A percentile compares a stretch with the other conserved stretches of the same genome.
Conservation (phyloP, 2,888 invertebrate species). For the Drosophila nr. medialis region DNA sequence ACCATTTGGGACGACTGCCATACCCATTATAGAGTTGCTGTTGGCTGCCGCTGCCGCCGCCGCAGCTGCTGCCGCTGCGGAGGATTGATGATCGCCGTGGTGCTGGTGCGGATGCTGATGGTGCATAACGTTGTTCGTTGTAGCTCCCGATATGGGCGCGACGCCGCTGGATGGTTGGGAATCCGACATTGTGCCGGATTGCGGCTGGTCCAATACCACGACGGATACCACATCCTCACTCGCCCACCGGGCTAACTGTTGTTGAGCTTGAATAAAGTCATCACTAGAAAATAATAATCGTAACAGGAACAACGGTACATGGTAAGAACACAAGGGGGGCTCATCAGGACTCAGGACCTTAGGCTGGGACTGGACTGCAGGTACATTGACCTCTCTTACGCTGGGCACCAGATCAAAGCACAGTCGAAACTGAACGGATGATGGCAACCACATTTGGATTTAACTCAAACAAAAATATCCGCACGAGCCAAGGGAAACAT, state of each 20-base stretch:
- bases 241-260: constrained; percentile 97
- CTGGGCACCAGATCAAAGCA: constrained; percentile 25
- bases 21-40: constrained; percentile 80
- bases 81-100: constrained; percentile 84
- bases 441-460: constrained; percentile 1
- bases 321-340: constrained; percentile 81
- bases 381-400: constrained; percentile 18
- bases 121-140: constrained; percentile 85
- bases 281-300: constrained; percentile 96
- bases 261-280: constrained; percentile 99
- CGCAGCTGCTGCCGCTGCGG: constrained; percentile 74
- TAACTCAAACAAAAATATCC: too few species aligned
- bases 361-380: constrained; percentile 32
- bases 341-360: constrained; percentile 50
- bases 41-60: constrained; percentile 69
- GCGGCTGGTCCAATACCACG: constrained; percentile 85
- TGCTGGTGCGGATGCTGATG: constrained; percentile 85
- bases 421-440: constrained; percentile 5
- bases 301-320: constrained; percentile 89
- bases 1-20: constrained; percentile 84
- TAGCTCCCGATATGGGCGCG: constrained; percentile 86
- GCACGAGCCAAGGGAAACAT: neutral
- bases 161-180: constrained; percentile 86
- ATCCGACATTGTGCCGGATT: constrained; percentile 84
- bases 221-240: constrained; percentile 92